These are phyloP conservation scores for Oedothorax gibbosus DNA, from an alignment of 1,140 invertebrate genomes.

Conservation along the genomic window DNA sequence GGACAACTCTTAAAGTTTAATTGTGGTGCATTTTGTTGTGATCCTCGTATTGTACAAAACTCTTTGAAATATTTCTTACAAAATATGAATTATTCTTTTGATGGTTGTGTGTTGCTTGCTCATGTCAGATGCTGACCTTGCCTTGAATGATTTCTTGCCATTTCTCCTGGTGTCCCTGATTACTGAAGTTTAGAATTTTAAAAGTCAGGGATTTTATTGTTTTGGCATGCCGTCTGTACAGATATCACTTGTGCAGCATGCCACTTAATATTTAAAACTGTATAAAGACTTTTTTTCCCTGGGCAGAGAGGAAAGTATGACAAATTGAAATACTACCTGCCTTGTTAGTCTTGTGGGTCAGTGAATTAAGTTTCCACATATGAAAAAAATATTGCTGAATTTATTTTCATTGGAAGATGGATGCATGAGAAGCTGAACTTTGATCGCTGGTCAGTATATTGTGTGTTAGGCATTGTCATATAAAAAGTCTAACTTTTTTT, in stretches of 20 bases:
- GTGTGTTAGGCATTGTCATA: too few species aligned
- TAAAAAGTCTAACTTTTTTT: too few species aligned
- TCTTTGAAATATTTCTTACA: too few species aligned
- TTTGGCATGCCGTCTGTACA: constrained; percentile 56
- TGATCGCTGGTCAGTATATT: too few species aligned
- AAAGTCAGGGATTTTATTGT: constrained; percentile 58
- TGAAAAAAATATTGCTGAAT: background rate
- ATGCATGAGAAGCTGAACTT: too few species aligned
- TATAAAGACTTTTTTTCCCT: constrained; percentile 27
- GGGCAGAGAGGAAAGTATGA: constrained; percentile 33
- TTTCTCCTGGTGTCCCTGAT: constrained; percentile 43
- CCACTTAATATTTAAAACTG: constrained; percentile 45
- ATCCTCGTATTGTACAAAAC: too few species aligned
- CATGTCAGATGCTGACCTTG: constrained; percentile 49
- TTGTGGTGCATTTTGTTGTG: too few species aligned
- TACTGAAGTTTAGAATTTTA: constrained; percentile 26
- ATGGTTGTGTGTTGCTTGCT: constrained; percentile 38
- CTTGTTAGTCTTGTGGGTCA: constrained; percentile 8
- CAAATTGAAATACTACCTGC: constrained; percentile 32
- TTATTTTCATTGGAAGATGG: background rate
- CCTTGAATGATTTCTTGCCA: constrained; percentile 51
- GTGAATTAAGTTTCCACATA: background rate
- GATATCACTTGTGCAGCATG: constrained; percentile 53
- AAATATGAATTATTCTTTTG: background rate
- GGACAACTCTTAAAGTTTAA: too few species aligned